Evolutionary conservation across 2,113 vertebrate genomes (phyloP).

Genomic region (Gadus chalcogrammus): DNA sequence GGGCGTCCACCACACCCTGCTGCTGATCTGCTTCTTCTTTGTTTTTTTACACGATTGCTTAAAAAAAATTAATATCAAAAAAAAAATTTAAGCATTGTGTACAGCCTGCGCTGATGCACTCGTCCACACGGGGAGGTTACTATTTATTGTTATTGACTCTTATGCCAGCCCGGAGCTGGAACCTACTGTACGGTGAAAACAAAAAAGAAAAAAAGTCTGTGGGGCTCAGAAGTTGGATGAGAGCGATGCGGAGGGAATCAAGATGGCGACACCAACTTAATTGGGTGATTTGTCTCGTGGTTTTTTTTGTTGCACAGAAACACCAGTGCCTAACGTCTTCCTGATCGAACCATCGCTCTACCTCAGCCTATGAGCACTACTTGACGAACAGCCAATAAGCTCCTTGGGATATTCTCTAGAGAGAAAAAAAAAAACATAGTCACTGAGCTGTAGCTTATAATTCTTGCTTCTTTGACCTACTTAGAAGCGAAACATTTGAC

Average conservation of each 20-base stretch:
- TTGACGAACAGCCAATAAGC: neutral
- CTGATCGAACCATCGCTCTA: conserved; percentile 36
- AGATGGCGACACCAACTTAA: conserved; percentile 21
- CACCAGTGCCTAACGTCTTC: conserved; percentile 55
- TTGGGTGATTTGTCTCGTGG: conserved; percentile 19
- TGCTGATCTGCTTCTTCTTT: conserved; percentile 18
- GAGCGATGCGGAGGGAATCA: conserved; percentile 29
- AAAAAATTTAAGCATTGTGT: too few relatives aligned
- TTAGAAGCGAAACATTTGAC: conserved; percentile 8
- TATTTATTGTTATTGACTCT: too few relatives aligned
- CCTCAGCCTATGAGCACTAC: conserved; percentile 26
- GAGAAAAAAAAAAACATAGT: neutral
- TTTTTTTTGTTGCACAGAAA: conserved; percentile 45
- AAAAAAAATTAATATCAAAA: too few relatives aligned
- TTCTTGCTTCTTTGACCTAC: neutral
- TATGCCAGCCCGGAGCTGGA: too few relatives aligned
- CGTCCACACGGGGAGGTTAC: too few relatives aligned
- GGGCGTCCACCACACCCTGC: conserved; percentile 5
- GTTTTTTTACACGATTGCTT: neutral
- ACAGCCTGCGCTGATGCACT: too few relatives aligned
- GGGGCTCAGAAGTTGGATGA: neutral
- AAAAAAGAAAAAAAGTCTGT: too few relatives aligned
- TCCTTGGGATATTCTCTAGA: neutral
- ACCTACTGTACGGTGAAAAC: too few relatives aligned
- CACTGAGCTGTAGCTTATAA: neutral